Evolutionary conservation across 1,140 invertebrate genomes (phyloP).

Genomic region (Tribolium castaneum): DNA sequence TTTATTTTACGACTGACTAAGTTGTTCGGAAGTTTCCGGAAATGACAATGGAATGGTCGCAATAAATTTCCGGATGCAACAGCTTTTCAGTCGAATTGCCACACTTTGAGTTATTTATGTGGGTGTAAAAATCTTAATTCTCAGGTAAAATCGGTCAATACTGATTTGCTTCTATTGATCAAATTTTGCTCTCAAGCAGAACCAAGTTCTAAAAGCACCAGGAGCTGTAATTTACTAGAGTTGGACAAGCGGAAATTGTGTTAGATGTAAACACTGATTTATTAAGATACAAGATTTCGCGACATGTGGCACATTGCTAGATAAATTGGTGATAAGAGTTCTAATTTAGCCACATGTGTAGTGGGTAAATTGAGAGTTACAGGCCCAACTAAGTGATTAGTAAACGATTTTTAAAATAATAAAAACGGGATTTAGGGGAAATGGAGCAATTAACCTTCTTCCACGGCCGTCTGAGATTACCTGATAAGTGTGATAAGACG

Average conservation of each 20-base stretch:
- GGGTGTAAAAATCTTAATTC: background rate
- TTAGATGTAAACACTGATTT: background rate
- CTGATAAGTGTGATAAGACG: background rate
- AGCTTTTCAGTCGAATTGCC: background rate
- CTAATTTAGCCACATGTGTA: background rate
- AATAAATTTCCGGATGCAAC: slow-evolving; percentile 4
- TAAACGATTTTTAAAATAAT: too few relatives aligned
- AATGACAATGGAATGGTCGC: background rate
- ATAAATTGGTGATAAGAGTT: background rate
- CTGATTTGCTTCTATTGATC: background rate
- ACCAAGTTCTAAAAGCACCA: background rate
- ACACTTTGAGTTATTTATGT: background rate
- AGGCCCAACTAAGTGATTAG: too few relatives aligned
- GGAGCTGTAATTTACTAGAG: background rate
- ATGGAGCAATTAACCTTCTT: background rate
- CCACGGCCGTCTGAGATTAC: too few relatives aligned
- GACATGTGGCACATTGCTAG: background rate
- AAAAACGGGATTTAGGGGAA: background rate
- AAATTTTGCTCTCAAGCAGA: background rate
- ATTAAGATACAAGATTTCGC: background rate
- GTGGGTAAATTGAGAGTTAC: background rate
- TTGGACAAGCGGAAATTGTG: background rate
- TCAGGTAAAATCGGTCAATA: background rate
- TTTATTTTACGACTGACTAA: background rate
- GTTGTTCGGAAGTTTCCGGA: slow-evolving; percentile 2